Conservation (phyloP, 2,113 vertebrate species). For the Hyaena hyaena region DNA sequence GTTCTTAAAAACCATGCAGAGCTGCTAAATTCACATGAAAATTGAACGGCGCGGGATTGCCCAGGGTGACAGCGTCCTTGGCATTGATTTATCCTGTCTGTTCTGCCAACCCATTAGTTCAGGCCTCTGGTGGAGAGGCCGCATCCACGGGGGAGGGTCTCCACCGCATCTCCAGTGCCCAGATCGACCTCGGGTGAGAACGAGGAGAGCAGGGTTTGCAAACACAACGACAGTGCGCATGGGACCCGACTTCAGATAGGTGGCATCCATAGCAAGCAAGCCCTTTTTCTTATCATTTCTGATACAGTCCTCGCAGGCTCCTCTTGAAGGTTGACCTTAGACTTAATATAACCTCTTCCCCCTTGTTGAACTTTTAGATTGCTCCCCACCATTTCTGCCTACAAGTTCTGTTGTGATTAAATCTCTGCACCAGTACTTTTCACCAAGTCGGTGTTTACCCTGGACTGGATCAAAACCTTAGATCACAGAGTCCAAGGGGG, state of each 20-base stretch:
- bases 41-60: slow-evolving; percentile 59
- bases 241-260: neutral
- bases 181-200: neutral
- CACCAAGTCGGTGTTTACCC: neutral
- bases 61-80: slow-evolving; percentile 74
- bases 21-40: slow-evolving; percentile 78
- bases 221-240: neutral
- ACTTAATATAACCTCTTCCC: neutral
- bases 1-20: slow-evolving; percentile 76
- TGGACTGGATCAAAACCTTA: neutral
- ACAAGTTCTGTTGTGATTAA: neutral
- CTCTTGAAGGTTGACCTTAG: neutral
- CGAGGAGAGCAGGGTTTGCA: neutral
- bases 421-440: neutral
- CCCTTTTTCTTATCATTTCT: neutral
- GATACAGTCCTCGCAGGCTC: neutral
- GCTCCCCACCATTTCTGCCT: neutral
- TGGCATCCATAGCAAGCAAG: fast-evolving
- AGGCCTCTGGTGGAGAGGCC: neutral
- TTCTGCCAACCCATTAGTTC: slow-evolving; percentile 51
- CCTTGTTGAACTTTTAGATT: neutral
- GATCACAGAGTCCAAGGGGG: neutral
- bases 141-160: neutral
- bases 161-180: neutral
- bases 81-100: slow-evolving; percentile 74